A percentile compares a stretch with the other conserved stretches of the same genome.
phyloP scores from a whole-genome alignment of 2,113 vertebrate species.

The Hirundichthys speculiger region DNA sequence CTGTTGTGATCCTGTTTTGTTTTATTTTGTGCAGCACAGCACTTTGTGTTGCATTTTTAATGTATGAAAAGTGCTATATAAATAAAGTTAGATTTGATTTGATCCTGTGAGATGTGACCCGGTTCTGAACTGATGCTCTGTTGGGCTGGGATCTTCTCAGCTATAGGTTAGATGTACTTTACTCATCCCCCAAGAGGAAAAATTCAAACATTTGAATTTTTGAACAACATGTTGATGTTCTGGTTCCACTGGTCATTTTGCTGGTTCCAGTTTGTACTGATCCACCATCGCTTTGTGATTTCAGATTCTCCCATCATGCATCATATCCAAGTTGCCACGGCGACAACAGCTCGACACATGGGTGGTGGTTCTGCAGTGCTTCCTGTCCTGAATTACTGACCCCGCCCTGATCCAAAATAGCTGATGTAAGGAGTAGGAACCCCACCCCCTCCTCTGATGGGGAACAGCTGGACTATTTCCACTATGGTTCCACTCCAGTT shows the following conservation, averaged over 20 bases:
- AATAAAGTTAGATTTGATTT: too few species aligned
- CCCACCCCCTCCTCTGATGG: not conserved
- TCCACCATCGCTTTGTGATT: conserved; percentile 31
- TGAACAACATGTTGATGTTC: not conserved
- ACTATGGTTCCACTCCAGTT: too few species aligned
- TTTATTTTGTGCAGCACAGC: too few species aligned
- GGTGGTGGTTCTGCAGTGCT: conserved; percentile 34
- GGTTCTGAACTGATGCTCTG: too few species aligned
- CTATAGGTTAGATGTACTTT: too few species aligned
- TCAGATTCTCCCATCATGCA: conserved; percentile 66
- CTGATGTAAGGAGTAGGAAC: conserved; percentile 35
- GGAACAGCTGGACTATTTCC: conserved; percentile 5
- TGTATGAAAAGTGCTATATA: too few species aligned
- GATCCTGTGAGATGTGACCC: too few species aligned
- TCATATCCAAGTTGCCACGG: conserved; percentile 61
- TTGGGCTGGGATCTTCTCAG: too few species aligned
- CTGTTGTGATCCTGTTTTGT: too few species aligned
- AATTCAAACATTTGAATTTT: too few species aligned
- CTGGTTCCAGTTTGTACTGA: not conserved
- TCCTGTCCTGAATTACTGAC: conserved; percentile 31
- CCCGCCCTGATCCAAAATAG: conserved; percentile 38
- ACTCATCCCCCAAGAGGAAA: too few species aligned
- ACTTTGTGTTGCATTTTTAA: too few species aligned
- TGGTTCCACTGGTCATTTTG: not conserved
- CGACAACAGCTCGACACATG: conserved; percentile 41